Percentiles rank a stretch among this genome's conserved stretches.
These are phyloP conservation scores for Actenoides hombroni DNA, from an alignment of 2,113 vertebrate species.

Conservation along the genomic window DNA sequence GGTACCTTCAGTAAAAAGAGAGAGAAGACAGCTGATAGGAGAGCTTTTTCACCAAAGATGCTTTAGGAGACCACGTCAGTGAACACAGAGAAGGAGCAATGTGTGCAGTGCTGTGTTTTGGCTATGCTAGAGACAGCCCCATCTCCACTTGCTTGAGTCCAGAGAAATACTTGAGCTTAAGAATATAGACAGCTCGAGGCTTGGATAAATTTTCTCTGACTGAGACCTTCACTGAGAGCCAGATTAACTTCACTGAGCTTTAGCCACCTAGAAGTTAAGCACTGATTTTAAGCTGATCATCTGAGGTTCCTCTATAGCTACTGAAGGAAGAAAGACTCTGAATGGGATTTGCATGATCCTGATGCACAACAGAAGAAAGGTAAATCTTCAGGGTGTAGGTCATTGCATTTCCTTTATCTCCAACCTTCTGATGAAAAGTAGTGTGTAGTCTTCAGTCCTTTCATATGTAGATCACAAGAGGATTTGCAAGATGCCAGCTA, in stretches of 20 bases:
- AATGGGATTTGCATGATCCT: fast-evolving
- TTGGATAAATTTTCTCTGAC: neutral
- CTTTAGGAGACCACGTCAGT: neutral
- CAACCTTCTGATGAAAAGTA: neutral
- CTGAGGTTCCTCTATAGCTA: neutral
- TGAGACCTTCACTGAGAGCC: neutral
- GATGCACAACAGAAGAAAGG: neutral
- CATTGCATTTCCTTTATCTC: neutral
- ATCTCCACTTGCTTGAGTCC: neutral
- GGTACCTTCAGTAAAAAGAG: neutral
- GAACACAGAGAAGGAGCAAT: neutral
- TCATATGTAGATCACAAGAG: neutral
- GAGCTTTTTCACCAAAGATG: neutral
- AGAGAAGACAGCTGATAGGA: neutral
- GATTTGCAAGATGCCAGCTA: neutral
- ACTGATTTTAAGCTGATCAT: neutral
- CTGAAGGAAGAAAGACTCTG: neutral
- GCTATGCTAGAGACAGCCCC: neutral
- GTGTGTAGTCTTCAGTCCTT: neutral
- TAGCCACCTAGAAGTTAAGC: neutral
- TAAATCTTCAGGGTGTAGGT: neutral
- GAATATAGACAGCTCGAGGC: neutral
- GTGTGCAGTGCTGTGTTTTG: no score
- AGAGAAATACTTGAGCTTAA: neutral
- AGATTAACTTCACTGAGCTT: neutral